These are phyloP conservation scores for Penaeus chinensis DNA, from an alignment of 1,140 invertebrate species.

Conservation along the genomic window DNA sequence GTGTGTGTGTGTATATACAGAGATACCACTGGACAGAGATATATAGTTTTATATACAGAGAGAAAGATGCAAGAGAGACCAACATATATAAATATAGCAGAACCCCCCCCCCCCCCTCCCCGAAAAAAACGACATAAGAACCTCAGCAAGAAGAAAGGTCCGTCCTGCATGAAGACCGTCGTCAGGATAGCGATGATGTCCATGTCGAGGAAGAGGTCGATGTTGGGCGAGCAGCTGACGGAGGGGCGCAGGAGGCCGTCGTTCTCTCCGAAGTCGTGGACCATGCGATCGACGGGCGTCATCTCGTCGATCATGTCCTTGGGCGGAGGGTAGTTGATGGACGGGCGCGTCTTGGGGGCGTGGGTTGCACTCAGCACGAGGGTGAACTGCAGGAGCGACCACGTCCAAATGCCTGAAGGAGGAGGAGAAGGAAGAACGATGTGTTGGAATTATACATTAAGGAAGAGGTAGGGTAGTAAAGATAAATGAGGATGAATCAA, in stretches of 20 bases:
- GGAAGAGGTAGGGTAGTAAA: too few species aligned
- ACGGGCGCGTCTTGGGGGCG: slow-evolving; percentile 65
- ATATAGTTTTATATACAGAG: too few species aligned
- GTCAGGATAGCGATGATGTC: slow-evolving; percentile 68
- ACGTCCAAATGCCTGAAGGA: slow-evolving; percentile 51
- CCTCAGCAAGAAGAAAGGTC: slow-evolving; percentile 67
- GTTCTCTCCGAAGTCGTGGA: neutral
- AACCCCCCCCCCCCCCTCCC: neutral
- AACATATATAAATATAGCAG: too few species aligned
- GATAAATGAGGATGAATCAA: too few species aligned
- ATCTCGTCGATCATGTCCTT: slow-evolving; percentile 28
- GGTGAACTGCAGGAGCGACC: slow-evolving; percentile 68
- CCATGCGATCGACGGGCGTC: slow-evolving; percentile 19
- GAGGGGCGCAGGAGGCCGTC: neutral
- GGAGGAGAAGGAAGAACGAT: neutral
- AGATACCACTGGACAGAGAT: too few species aligned
- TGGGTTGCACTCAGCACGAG: slow-evolving; percentile 69
- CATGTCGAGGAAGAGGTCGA: slow-evolving; percentile 61
- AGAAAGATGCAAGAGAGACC: too few species aligned
- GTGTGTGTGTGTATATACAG: too few species aligned
- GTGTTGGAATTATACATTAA: too few species aligned
- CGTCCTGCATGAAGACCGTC: slow-evolving; percentile 68
- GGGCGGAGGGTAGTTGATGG: slow-evolving; percentile 52
- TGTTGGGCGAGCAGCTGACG: slow-evolving; percentile 30
- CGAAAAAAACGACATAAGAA: neutral